Percentiles rank a stretch among this genome's conserved stretches.
These are phyloP conservation scores for Miltochrista miniata DNA, from an alignment of 2,888 invertebrate genomes.

Conservation along the genomic window DNA sequence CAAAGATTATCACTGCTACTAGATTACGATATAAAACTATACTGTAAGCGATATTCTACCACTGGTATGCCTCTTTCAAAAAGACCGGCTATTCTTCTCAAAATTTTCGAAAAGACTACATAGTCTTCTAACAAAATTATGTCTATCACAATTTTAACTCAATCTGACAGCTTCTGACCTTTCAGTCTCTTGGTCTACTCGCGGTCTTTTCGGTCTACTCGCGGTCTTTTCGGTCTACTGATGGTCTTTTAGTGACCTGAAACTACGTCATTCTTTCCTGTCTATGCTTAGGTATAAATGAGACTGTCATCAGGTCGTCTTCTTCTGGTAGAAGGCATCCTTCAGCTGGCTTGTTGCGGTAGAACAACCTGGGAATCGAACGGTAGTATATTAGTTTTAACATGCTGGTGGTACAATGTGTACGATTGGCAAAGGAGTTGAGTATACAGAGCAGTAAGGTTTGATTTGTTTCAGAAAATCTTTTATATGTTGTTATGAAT, in stretches of 20 bases:
- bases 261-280: conserved; percentile 26
- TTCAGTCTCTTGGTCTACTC: not conserved
- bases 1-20: too few species aligned
- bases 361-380: conserved; percentile 59
- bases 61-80: not conserved
- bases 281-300: conserved; percentile 72
- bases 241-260: conserved; percentile 39
- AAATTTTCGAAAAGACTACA: not conserved
- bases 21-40: too few species aligned
- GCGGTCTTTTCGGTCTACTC: not conserved
- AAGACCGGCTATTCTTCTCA: not conserved
- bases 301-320: conserved; percentile 74
- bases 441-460: too few species aligned
- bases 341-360: conserved; percentile 64
- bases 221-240: conserved; percentile 21
- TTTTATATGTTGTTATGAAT: too few species aligned
- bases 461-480: too few species aligned
- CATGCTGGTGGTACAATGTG: too few species aligned
- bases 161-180: not conserved
- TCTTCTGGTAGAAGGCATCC: conserved; percentile 73
- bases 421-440: too few species aligned
- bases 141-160: too few species aligned
- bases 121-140: not conserved
- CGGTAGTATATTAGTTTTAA: not conserved
- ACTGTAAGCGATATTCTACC: not conserved